These are phyloP conservation scores for Anolis carolinensis DNA, from an alignment of 2,113 vertebrate genomes.

Conservation along the genomic window DNA sequence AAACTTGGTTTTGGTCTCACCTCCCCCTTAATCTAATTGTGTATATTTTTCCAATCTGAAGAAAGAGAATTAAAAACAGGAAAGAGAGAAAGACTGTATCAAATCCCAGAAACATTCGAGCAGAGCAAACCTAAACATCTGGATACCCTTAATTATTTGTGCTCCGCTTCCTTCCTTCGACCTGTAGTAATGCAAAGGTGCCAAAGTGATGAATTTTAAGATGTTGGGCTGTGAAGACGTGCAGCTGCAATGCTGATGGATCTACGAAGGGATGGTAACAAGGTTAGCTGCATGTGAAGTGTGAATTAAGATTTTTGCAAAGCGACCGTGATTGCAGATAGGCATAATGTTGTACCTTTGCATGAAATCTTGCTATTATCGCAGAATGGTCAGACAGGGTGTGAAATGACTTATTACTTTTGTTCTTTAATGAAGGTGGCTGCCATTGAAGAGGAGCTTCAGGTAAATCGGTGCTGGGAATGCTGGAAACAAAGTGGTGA, in stretches of 20 bases:
- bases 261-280: slow-evolving; percentile 87
- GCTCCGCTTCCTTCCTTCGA: slow-evolving; percentile 85
- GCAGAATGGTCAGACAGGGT: slow-evolving; percentile 83
- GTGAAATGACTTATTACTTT: slow-evolving; percentile 89
- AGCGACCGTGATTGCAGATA: slow-evolving; percentile 87
- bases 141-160: slow-evolving; percentile 87
- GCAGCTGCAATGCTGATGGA: slow-evolving; percentile 84
- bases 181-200: slow-evolving; percentile 85
- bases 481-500: slow-evolving; percentile 72
- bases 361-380: slow-evolving; percentile 86
- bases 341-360: slow-evolving; percentile 86
- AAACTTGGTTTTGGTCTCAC: slow-evolving; percentile 71
- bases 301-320: slow-evolving; percentile 92
- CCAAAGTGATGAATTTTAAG: slow-evolving; percentile 92
- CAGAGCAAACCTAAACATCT: slow-evolving; percentile 82
- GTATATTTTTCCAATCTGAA: slow-evolving; percentile 57
- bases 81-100: slow-evolving; percentile 34
- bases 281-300: slow-evolving; percentile 91
- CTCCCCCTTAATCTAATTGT: slow-evolving; percentile 63
- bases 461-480: slow-evolving; percentile 72
- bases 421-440: slow-evolving; percentile 88
- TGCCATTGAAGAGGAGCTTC: slow-evolving; percentile 72
- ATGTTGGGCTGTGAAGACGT: slow-evolving; percentile 86
- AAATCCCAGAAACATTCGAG: slow-evolving; percentile 67
- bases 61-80: slow-evolving; percentile 16